A percentile compares a stretch with the other conserved stretches of the same genome.
Conservation (phyloP, 2,888 invertebrate species). For the Tinea pellionella region DNA sequence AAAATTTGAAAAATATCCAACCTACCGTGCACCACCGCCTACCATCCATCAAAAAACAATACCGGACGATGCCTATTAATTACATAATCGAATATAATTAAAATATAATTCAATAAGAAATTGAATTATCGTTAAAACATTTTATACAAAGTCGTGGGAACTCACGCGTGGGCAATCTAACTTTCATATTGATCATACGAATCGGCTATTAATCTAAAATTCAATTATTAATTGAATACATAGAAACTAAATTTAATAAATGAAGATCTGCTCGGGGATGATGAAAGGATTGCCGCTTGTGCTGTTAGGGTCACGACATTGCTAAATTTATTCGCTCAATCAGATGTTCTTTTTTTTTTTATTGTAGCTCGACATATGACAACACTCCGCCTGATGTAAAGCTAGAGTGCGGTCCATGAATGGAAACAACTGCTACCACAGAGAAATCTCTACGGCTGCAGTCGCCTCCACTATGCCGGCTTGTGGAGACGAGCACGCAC, state of each 20-base stretch:
- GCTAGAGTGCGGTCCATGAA: no score
- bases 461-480: no score
- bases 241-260: conserved; percentile 1
- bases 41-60: conserved; percentile 22
- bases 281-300: not conserved
- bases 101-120: conserved; percentile 56
- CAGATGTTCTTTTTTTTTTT: no score
- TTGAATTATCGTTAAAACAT: conserved; percentile 28
- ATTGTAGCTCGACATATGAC: no score
- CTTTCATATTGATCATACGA: conserved; percentile 26
- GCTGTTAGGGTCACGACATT: not conserved
- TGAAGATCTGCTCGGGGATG: not conserved
- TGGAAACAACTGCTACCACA: no score
- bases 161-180: conserved; percentile 17
- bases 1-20: conserved; percentile 41
- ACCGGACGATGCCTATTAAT: conserved; percentile 34
- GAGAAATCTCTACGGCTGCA: no score
- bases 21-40: conserved; percentile 30
- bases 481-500: no score
- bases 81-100: conserved; percentile 45
- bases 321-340: not conserved
- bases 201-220: conserved; percentile 56
- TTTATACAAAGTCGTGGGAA: conserved; percentile 31
- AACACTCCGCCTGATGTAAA: no score
- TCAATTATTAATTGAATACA: conserved; percentile 20